A percentile compares a stretch with the other conserved stretches of the same genome.
phyloP scores from a whole-genome alignment of 2,888 invertebrate species.

The Melinaea marsaeus region DNA sequence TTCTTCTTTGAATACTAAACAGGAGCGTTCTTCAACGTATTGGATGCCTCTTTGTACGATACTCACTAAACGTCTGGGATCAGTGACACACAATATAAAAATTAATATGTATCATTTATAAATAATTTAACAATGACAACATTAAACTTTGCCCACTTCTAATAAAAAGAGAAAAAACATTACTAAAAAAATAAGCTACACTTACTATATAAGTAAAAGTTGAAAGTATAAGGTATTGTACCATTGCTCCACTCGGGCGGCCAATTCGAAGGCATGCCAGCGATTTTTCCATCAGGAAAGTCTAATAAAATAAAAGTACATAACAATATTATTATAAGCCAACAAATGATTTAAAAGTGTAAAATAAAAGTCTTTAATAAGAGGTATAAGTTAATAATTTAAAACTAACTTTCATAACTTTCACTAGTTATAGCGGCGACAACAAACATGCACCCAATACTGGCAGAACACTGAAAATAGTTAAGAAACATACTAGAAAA shows the following conservation, averaged over 20 bases:
- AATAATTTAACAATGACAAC: not conserved
- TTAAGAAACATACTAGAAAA: too few species aligned
- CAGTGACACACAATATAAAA: constrained; percentile 29
- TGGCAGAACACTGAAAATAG: too few species aligned
- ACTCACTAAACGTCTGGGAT: constrained; percentile 47
- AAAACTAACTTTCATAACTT: too few species aligned
- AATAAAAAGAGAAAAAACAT: not conserved
- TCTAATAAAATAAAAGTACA: not conserved
- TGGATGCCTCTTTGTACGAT: constrained; percentile 48
- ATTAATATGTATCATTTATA: not conserved
- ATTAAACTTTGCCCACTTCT: too few species aligned
- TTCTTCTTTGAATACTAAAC: constrained; percentile 50
- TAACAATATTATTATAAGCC: too few species aligned
- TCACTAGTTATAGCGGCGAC: too few species aligned
- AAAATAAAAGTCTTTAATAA: too few species aligned
- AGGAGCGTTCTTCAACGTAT: constrained; percentile 49
- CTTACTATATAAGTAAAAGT: constrained; percentile 57
- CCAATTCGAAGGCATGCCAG: constrained; percentile 44
- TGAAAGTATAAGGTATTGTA: constrained; percentile 49
- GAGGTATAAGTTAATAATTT: too few species aligned
- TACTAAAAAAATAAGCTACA: not conserved
- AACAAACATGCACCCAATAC: too few species aligned
- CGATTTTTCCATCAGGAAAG: not conserved
- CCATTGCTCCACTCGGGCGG: constrained; percentile 52
- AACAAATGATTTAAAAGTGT: too few species aligned